A percentile compares a stretch with the other conserved stretches of the same genome.
phyloP scores from a whole-genome alignment of 2,113 vertebrate species.

The Coryphaenoides rupestris region DNA sequence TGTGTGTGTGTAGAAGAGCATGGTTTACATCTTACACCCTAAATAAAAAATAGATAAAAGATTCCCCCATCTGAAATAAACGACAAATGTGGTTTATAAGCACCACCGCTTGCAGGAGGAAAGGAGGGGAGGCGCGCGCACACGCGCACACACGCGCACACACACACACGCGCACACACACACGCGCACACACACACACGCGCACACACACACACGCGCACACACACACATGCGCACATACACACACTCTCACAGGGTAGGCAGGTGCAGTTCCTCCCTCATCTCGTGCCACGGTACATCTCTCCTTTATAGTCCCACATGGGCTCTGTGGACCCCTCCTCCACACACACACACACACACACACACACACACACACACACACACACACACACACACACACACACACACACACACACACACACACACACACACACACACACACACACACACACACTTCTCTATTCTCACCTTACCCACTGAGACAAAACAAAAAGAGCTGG shows the following conservation, averaged over 20 bases:
- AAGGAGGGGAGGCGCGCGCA: background rate
- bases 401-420: conserved; percentile 5
- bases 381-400: conserved; percentile 4
- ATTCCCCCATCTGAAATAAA: conserved; percentile 45
- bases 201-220: conserved; percentile 18
- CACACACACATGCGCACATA: too few species aligned
- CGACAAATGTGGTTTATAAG: conserved; percentile 43
- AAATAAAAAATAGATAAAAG: conserved; percentile 26
- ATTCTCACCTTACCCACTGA: conserved; percentile 9
- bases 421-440: conserved; percentile 5
- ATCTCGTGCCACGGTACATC: conserved; percentile 20
- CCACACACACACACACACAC: conserved; percentile 4
- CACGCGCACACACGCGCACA: background rate
- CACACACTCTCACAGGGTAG: conserved; percentile 8
- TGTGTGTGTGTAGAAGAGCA: too few species aligned
- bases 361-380: conserved; percentile 1
- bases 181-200: conserved; percentile 5
- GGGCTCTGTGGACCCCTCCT: background rate
- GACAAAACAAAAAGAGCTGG: conserved; percentile 50
- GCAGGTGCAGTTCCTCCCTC: conserved; percentile 34
- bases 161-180: conserved; percentile 8
- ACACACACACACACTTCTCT: background rate
- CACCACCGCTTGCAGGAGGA: conserved; percentile 31
- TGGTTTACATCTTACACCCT: too few species aligned
- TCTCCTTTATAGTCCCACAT: conserved; percentile 37